A percentile compares a stretch with the other conserved stretches of the same genome.
These are phyloP conservation scores for Pseudomyrmex gracilis DNA, from an alignment of 1,140 invertebrate genomes.

Conservation along the genomic window DNA sequence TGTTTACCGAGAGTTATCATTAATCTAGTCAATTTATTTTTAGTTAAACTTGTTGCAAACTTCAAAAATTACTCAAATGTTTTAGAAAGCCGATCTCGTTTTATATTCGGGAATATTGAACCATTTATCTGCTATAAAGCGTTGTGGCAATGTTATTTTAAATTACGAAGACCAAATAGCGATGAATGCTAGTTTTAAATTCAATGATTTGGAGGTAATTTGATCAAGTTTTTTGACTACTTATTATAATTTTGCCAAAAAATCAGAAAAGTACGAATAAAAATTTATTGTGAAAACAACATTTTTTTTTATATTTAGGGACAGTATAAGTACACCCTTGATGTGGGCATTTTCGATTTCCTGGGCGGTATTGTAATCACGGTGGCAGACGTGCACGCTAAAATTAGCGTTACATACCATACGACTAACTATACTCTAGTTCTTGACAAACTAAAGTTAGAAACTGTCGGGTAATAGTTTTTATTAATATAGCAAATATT, in stretches of 20 bases:
- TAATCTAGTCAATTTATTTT: background rate
- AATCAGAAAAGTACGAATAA: background rate
- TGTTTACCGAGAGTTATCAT: background rate
- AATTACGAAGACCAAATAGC: background rate
- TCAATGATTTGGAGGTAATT: constrained; percentile 27
- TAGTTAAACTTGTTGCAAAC: too few relatives aligned
- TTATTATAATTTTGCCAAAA: background rate
- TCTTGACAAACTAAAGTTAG: background rate
- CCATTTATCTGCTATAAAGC: constrained; percentile 17
- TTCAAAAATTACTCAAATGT: background rate
- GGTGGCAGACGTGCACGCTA: background rate
- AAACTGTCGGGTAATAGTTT: constrained; percentile 6
- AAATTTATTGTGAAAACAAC: background rate
- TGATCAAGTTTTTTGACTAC: background rate
- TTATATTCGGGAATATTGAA: constrained; percentile 26
- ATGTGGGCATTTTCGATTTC: background rate
- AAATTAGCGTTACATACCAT: background rate
- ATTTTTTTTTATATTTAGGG: background rate
- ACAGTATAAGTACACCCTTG: constrained; percentile 10
- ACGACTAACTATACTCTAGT: background rate
- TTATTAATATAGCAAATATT: constrained; percentile 8
- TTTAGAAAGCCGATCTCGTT: constrained; percentile 11
- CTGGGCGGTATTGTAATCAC: background rate
- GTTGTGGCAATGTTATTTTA: background rate
- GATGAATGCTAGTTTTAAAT: background rate